Evolutionary conservation across 2,113 vertebrate species (phyloP), one percentile per base, ranked within the genome.

Genomic region (Gorsachius goisagi): DNA sequence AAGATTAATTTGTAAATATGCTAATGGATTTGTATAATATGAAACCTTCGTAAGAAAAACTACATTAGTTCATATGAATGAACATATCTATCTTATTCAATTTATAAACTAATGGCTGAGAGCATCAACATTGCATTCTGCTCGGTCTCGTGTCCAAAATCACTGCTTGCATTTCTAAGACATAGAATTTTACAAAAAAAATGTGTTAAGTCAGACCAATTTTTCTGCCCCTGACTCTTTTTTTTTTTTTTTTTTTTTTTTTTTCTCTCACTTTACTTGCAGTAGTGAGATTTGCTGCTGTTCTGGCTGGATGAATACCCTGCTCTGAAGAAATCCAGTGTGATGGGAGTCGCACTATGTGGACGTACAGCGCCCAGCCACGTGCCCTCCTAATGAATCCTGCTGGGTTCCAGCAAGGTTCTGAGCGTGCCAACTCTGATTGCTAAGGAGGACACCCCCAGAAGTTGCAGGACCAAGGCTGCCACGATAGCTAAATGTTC

Each of bases 1-100:
- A 97, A 98, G 98, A 98, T 98, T 98, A 98, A 98, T 98, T 98
- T 98, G 97, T 98, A 98, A 98, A 98, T 98, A 98, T 98, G 98
- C 97, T 98, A 98, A 98, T 98, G 96, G 96, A 98, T 98, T 98
- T 98, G 97, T 98, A 97, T 97, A 97, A 98, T 98, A 98, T 97
- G 97, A 98, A 98, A 98, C 96, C 97, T 98, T 97, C 96, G 95
- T 96, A 96, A 96, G 96, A 98, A 98, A 98, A 97, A 97, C 95
- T 98, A 96, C 96, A 98, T 98, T 98, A 97, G 95, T 97, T 98
- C 96, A 97, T 98, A 96, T 98, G 97, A 98, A 98, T 98, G 98
- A 98, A 97, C 95, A 93, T 97, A 98, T 98, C 96, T 97, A 97
- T 98, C 97, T 98, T 98, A 96, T 92, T 98, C 97, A 98, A 96